phyloP scores from a whole-genome alignment of 2,113 vertebrate species.

The Anguilla rostrata region DNA sequence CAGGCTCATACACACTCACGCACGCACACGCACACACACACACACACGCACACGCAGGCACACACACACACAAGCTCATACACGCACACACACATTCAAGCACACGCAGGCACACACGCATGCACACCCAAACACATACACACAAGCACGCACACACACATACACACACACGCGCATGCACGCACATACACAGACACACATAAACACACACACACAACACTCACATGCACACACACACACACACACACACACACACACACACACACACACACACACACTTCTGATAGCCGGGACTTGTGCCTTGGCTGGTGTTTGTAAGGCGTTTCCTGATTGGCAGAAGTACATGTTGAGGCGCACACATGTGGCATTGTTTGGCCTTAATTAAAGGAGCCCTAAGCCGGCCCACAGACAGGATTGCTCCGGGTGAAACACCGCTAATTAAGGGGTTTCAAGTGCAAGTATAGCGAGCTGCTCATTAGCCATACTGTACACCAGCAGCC shows the following conservation, averaged over 20 bases:
- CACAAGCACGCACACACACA: neutral
- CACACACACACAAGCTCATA: neutral
- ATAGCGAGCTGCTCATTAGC: conserved; percentile 71
- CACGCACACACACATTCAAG: neutral
- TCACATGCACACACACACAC: neutral
- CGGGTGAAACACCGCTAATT: conserved; percentile 64
- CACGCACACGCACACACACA: neutral
- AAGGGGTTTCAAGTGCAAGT: conserved; percentile 70
- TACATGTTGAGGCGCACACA: conserved; percentile 54
- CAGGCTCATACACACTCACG: neutral
- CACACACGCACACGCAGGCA: neutral
- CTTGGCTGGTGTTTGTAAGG: neutral
- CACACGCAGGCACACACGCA: too few relatives aligned
- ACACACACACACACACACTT: neutral
- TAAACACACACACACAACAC: neutral
- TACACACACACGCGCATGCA: too few relatives aligned
- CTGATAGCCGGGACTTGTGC: conserved; percentile 29
- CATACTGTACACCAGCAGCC: conserved; percentile 64
- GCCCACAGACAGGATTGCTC: conserved; percentile 50
- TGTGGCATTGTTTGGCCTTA: conserved; percentile 58
- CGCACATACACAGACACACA: too few relatives aligned
- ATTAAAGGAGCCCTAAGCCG: conserved; percentile 55
- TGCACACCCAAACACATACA: too few relatives aligned
- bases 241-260: neutral
- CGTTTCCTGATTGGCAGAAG: conserved; percentile 17